A percentile compares a stretch with the other conserved stretches of the same genome.
Evolutionary conservation across 2,113 vertebrate genomes (phyloP).

Genomic region (Pongo pygmaeus): DNA sequence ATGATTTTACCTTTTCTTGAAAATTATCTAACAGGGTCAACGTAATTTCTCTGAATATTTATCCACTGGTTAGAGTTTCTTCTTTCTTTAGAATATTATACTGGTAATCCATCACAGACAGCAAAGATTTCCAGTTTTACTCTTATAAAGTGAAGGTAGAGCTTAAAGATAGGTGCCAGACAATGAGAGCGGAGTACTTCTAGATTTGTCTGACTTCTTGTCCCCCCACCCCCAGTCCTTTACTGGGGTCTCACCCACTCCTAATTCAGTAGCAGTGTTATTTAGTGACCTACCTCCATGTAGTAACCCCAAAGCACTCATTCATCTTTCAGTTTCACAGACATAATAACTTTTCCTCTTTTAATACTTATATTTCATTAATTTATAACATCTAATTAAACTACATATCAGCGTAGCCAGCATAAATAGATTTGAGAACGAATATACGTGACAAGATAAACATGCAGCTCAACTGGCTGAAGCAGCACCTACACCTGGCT

Average conservation of each 20-base stretch:
- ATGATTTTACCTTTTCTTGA: conserved; percentile 4
- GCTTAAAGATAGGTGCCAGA: neutral
- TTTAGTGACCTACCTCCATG: neutral
- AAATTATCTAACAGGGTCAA: neutral
- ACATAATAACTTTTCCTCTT: neutral
- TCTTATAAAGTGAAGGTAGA: neutral
- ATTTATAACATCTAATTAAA: neutral
- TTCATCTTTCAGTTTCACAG: neutral
- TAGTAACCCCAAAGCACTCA: neutral
- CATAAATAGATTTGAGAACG: neutral
- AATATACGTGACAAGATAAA: neutral
- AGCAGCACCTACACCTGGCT: neutral
- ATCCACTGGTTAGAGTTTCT: neutral
- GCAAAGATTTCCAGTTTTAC: neutral
- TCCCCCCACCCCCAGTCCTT: neutral
- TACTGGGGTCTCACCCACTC: neutral
- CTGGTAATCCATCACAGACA: neutral
- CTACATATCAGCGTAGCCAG: neutral
- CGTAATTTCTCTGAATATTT: neutral
- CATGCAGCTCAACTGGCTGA: neutral
- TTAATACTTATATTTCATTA: neutral
- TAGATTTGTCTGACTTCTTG: neutral
- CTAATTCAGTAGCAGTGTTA: neutral
- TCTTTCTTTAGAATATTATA: neutral
- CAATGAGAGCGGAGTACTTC: neutral